These are phyloP conservation scores for Eleginops maclovinus DNA, from an alignment of 2,113 vertebrate genomes.

Conservation along the genomic window DNA sequence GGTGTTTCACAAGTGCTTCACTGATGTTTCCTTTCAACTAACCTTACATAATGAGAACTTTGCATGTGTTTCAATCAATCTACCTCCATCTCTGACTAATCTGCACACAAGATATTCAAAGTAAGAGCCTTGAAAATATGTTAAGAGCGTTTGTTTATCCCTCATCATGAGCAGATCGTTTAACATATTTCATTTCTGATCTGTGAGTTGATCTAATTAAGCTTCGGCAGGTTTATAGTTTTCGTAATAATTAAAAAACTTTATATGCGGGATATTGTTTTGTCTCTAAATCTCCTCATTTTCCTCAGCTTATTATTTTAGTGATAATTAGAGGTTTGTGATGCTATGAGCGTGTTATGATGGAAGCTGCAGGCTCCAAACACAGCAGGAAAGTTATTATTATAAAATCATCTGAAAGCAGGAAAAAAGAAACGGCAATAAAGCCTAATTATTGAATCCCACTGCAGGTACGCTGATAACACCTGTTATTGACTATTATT, in stretches of 20 bases:
- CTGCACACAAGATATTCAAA: not conserved
- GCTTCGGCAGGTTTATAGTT: not conserved
- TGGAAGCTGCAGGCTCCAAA: not conserved
- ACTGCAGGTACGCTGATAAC: not conserved
- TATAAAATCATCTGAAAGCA: not conserved
- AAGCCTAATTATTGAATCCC: too few relatives aligned
- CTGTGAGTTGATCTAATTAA: not conserved
- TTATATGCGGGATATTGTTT: not conserved
- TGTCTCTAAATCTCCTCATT: not conserved
- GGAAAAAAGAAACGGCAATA: not conserved
- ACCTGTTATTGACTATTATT: not conserved
- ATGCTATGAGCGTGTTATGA: not conserved
- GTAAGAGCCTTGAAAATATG: not conserved
- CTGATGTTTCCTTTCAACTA: slow-evolving; percentile 12
- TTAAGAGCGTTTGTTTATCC: not conserved
- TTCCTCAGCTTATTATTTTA: not conserved
- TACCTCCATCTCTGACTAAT: not conserved
- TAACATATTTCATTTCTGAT: not conserved
- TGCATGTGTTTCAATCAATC: not conserved
- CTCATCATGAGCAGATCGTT: not conserved
- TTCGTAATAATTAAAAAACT: not conserved
- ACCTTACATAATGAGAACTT: not conserved
- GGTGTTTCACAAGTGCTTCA: slow-evolving; percentile 1
- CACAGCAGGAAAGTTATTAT: not conserved
- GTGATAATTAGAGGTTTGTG: not conserved